Percentiles rank a stretch among this genome's conserved stretches.
Conservation (phyloP, 2,797 vertebrate species). For the Coregonus suidteri region DNA sequence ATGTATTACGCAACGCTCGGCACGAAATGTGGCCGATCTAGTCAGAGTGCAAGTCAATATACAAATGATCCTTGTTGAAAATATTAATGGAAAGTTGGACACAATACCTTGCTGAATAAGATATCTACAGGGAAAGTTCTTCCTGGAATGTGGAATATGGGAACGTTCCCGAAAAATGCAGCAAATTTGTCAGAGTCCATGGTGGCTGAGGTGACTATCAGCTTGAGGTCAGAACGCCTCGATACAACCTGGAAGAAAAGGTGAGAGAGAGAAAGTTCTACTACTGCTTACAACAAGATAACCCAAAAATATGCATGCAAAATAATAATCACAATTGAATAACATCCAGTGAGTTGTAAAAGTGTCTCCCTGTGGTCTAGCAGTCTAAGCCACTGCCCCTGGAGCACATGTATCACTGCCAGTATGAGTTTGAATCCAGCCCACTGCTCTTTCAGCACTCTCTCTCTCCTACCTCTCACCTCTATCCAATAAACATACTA, state of each 20-base stretch:
- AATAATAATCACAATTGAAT: not conserved
- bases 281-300: not conserved
- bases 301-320: not conserved
- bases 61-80: not conserved
- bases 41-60: too few species aligned
- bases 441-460: not conserved
- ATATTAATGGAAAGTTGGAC: constrained; percentile 6
- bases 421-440: too few species aligned
- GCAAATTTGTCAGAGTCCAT: constrained; percentile 99
- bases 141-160: constrained; percentile 97
- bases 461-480: not conserved
- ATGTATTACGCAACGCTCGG: too few species aligned
- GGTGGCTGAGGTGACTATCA: constrained; percentile 97
- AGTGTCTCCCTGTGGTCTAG: too few species aligned
- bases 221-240: constrained; percentile 93
- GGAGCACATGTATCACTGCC: too few species aligned
- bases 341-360: not conserved
- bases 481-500: not conserved
- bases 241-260: constrained; percentile 85
- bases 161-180: constrained; percentile 95
- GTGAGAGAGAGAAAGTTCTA: not conserved
- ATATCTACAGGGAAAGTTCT: constrained; percentile 97
- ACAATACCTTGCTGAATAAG: constrained; percentile 93
- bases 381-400: too few species aligned
- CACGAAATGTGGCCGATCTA: too few species aligned